Evolutionary conservation across 2,888 invertebrate genomes (phyloP).

Genomic region (Fissipunctia ypsillon): DNA sequence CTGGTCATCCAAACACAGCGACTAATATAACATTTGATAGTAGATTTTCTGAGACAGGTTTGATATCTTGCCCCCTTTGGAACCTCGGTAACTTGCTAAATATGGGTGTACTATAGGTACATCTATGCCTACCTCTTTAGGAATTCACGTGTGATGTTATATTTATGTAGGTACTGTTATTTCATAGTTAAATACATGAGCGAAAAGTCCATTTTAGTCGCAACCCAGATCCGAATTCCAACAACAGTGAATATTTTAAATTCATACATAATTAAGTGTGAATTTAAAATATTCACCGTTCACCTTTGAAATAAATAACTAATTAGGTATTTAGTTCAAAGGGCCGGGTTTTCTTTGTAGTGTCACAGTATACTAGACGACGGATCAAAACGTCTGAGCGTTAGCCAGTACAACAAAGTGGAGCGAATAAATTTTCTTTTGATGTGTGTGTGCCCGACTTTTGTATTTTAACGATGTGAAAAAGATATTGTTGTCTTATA

Average conservation of each 20-base stretch:
- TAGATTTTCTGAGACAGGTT: neutral
- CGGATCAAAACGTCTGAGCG: conserved; percentile 19
- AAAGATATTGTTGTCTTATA: conserved; percentile 41
- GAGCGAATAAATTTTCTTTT: conserved; percentile 48
- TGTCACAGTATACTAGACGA: conserved; percentile 30
- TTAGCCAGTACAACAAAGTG: conserved; percentile 25
- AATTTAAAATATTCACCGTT: no score
- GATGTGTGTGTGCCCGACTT: conserved; percentile 39
- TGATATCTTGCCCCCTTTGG: neutral
- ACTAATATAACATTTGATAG: neutral
- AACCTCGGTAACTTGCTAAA: no score
- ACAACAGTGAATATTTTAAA: conserved; percentile 46
- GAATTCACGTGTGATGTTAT: neutral
- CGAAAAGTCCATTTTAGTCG: conserved; percentile 6
- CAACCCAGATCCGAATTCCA: conserved; percentile 11
- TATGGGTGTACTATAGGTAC: neutral
- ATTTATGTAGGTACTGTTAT: neutral
- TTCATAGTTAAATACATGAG: neutral
- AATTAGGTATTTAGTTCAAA: conserved; percentile 57
- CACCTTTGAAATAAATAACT: no score
- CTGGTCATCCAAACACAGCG: neutral
- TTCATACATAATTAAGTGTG: conserved; percentile 51
- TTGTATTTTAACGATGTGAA: conserved; percentile 52
- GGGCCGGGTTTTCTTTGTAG: conserved; percentile 42
- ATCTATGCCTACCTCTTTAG: neutral